Evolutionary conservation across 2,888 invertebrate genomes (phyloP).

Genomic region (Lamproptera curius): DNA sequence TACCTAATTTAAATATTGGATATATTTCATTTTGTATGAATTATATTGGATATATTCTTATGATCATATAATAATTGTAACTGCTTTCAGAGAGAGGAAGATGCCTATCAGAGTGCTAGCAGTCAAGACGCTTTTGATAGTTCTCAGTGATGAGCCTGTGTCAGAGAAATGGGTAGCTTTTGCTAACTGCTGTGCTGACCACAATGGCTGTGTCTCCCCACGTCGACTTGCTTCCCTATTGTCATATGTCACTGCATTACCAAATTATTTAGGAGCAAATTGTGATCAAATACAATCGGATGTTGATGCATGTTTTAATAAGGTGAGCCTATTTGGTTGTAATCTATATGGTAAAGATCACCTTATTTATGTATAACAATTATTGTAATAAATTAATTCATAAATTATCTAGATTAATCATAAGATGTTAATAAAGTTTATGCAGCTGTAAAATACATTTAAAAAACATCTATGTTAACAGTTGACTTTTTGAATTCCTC

Average conservation of each 20-base stretch:
- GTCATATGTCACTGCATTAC: slow-evolving; percentile 79
- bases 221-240: slow-evolving; percentile 80
- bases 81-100: slow-evolving; percentile 75
- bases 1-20: too few relatives aligned
- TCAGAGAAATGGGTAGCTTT: slow-evolving; percentile 82
- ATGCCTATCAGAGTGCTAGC: slow-evolving; percentile 82
- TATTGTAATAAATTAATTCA: too few relatives aligned
- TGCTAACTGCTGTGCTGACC: slow-evolving; percentile 84
- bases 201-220: slow-evolving; percentile 85
- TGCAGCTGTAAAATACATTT: too few relatives aligned
- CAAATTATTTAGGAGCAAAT: slow-evolving; percentile 78
- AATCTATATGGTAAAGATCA: too few relatives aligned
- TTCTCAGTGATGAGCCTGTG: slow-evolving; percentile 81
- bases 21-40: too few relatives aligned
- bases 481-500: too few relatives aligned
- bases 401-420: too few relatives aligned
- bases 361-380: too few relatives aligned
- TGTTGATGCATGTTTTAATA: slow-evolving; percentile 85
- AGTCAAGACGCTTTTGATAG: slow-evolving; percentile 82
- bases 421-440: too few relatives aligned
- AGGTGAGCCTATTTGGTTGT: slow-evolving; percentile 76
- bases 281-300: slow-evolving; percentile 81
- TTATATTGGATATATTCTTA: too few relatives aligned
- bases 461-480: too few relatives aligned
- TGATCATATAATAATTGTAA: too few relatives aligned